Percentiles rank a stretch among this genome's conserved stretches.
Conservation (phyloP, 2,888 invertebrate species). For the Napeogenes sylphis region DNA sequence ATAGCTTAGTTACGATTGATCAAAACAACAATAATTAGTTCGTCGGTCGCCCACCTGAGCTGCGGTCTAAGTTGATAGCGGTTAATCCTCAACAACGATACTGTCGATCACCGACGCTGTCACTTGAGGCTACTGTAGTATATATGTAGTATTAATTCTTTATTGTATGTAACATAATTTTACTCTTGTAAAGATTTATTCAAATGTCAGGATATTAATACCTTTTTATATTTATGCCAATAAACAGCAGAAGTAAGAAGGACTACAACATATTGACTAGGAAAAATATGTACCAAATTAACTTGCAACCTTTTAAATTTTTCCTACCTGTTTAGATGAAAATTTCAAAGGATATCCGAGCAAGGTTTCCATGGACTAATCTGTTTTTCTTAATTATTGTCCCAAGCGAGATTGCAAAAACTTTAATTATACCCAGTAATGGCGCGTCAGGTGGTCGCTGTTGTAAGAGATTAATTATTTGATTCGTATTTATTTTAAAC, state of each 20-base stretch:
- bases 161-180: too few relatives aligned
- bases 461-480: background rate
- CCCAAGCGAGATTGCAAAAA: slow-evolving; percentile 39
- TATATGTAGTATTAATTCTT: too few relatives aligned
- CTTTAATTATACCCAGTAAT: slow-evolving; percentile 59
- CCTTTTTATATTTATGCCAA: too few relatives aligned
- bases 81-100: background rate
- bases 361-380: slow-evolving; percentile 32
- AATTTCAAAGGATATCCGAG: background rate
- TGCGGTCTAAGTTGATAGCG: background rate
- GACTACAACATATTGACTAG: too few relatives aligned
- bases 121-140: too few relatives aligned
- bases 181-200: too few relatives aligned
- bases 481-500: background rate
- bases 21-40: slow-evolving; percentile 2
- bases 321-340: background rate
- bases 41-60: background rate
- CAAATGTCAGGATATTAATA: too few relatives aligned
- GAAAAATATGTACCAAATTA: too few relatives aligned
- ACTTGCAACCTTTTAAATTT: background rate
- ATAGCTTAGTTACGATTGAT: slow-evolving; percentile 4
- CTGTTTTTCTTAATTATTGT: slow-evolving; percentile 47
- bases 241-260: too few relatives aligned
- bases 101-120: background rate
- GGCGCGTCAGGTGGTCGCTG: slow-evolving; percentile 34